Evolutionary conservation across 2,888 invertebrate species (phyloP), one percentile per base, ranked within the genome.

Genomic region (Lepeophtheirus nordmannii): DNA sequence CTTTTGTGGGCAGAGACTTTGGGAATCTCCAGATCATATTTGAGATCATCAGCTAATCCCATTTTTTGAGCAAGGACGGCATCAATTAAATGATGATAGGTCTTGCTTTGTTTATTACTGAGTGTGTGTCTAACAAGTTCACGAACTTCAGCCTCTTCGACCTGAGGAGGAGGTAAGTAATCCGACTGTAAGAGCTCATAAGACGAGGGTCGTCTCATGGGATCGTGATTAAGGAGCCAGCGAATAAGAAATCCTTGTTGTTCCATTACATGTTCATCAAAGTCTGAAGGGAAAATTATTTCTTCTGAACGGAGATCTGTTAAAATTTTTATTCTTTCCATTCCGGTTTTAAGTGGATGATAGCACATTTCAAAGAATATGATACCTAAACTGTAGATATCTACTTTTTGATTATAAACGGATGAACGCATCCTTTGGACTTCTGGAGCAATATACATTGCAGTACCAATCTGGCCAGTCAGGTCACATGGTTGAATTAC

Each of bases 351-450:
- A 58, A 92, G 79, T 0, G 90, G 86, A 17, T 82, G 84, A 74
- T 89, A 88, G 72, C 87, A 89, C 94, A 98, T 97, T 79, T 92
- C 92, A 72, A 92, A 94, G 70, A 94, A 82, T 69, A 96, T 94
- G 53, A 96, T 86, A 5, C 94, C 94, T 61, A 89, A 75, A 1
- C 86, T 86, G 74, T 87, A 89, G 70, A 89, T 84, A 73, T 89
- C 89, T 40, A 82, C 74, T 80, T 80, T 62, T 39, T 80, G 89
- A 76, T 86, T 90, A 69, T 78, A 79, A 75, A 87, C 87, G 30
- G 85, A 87, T 0, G 81, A 80, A 0, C 81, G 81, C 37, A 81
- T 80, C 22, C 82, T 82, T 0, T 82, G 82, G 1, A 97, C 78
- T 75, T 98, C 98, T 0, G 97, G 97, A 0, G 96, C 94, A 60